A percentile compares a stretch with the other conserved stretches of the same genome.
phyloP scores from a whole-genome alignment of 1,140 invertebrate genomes.

The Proctacanthus coquilletti region DNA sequence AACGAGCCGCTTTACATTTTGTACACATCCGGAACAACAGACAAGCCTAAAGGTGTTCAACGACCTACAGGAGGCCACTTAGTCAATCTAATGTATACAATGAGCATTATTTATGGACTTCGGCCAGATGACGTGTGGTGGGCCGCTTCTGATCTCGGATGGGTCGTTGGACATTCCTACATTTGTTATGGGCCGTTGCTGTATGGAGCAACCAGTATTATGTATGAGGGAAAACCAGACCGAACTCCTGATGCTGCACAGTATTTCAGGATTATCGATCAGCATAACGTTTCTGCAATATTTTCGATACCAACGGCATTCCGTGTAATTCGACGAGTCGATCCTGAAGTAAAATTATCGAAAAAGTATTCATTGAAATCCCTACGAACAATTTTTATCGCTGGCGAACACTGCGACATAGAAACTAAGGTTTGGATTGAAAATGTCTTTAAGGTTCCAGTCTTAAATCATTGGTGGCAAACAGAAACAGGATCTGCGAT shows the following conservation, averaged over 20 bases:
- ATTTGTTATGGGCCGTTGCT: constrained; percentile 82
- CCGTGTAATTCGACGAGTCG: constrained; percentile 62
- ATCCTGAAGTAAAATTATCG: constrained; percentile 49
- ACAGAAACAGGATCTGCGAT: constrained; percentile 82
- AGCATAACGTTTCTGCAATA: constrained; percentile 68
- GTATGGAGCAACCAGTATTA: constrained; percentile 63
- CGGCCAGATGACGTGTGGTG: constrained; percentile 75
- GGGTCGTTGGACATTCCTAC: constrained; percentile 90
- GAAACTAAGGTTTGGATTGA: constrained; percentile 80
- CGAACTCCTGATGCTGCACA: constrained; percentile 80
- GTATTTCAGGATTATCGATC: constrained; percentile 72
- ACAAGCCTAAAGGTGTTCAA: constrained; percentile 68
- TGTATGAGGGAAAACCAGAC: constrained; percentile 92
- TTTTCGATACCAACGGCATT: constrained; percentile 85
- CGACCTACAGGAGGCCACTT: constrained; percentile 77
- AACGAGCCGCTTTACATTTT: constrained; percentile 84
- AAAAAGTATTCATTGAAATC: constrained; percentile 53
- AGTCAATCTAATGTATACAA: constrained; percentile 67
- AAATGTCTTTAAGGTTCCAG: constrained; percentile 62
- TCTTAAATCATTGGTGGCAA: constrained; percentile 94
- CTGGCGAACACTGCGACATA: constrained; percentile 86
- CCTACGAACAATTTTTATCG: constrained; percentile 69
- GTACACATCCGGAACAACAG: constrained; percentile 87
- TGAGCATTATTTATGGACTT: constrained; percentile 70
- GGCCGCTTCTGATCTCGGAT: constrained; percentile 76